Base-by-base conservation (phyloP, 1,140 invertebrate genomes). In the Goniozus legneri region DNA sequence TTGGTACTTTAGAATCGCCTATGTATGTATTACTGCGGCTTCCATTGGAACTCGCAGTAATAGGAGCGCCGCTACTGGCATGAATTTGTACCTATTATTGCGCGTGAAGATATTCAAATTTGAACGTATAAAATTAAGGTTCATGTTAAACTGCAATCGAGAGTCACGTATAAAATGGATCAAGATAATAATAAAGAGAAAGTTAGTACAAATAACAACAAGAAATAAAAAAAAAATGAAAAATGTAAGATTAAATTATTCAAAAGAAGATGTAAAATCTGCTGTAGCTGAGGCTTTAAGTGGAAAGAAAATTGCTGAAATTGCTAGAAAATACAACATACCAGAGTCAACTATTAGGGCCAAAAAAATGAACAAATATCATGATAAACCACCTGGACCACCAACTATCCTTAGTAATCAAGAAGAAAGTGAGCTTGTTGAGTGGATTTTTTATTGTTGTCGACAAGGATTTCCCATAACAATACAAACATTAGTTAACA, bases 321-420 rank as follows among this genome's bases (percentile, higher is more conserved):
- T 42, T 7, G 21, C 32, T n/a, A n/a, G n/a, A n/a, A n/a, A n/a
- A n/a, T n/a, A n/a, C 19, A 38, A 31, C 20, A 27, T 50, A 8
- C 40, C 47, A 8, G 47, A 50, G 8, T 50, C 47, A 3, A 53
- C 51, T 10, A 14, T 53, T 33, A n/a, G 44, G n/a, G 42, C 36
- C 21, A 48, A 49, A 53, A 45, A 31, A 15, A 2, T 7, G 1
- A 3, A 24, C 7, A 32, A 36, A 20, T 50, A 44, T 40, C 10
- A 22, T n/a, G 36, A 35, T 18, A 44, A 34, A 42, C 32, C 21
- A 22, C 43, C 52, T 37, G 46, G 43, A 2, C 47, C 52, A 8
- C 32, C 44, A n/a, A 49, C 52, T 27, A 34, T 49, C 4, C 43
- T 54, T 19, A 32, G 20, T 18, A 13, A 2, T n/a, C n/a, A 39